Evolutionary conservation across 2,113 vertebrate species (phyloP).

Genomic region (Bothrops jararaca): DNA sequence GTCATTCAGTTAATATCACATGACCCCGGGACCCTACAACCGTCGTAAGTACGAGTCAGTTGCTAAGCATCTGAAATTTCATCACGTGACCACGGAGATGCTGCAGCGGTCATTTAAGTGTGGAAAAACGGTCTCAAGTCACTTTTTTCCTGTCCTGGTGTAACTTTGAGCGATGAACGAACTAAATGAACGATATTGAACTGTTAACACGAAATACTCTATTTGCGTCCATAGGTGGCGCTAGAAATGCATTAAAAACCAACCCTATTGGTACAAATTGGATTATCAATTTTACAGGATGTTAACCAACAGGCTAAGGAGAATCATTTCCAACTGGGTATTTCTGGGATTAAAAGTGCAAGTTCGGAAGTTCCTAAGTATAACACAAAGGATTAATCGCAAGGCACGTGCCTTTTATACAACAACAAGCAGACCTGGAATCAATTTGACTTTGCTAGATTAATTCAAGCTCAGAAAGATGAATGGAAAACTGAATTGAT

Average conservation of each 20-base stretch:
- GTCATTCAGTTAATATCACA: too few relatives aligned
- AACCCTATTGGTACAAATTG: background rate
- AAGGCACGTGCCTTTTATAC: background rate
- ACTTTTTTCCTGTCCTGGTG: too few relatives aligned
- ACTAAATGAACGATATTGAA: background rate
- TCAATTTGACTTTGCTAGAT: background rate
- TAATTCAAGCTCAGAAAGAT: background rate
- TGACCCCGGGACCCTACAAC: too few relatives aligned
- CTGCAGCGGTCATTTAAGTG: too few relatives aligned
- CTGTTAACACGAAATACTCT: background rate
- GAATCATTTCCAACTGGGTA: background rate
- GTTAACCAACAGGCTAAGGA: background rate
- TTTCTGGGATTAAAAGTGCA: background rate
- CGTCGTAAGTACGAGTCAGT: too few relatives aligned
- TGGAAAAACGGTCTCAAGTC: too few relatives aligned
- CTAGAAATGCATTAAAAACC: conserved; percentile 14
- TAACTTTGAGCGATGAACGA: too few relatives aligned
- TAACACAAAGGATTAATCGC: background rate
- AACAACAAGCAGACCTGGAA: background rate
- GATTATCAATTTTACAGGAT: background rate
- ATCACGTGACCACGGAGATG: too few relatives aligned
- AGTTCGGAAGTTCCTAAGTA: background rate
- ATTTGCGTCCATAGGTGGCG: conserved; percentile 54
- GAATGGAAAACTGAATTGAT: background rate
- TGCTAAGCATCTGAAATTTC: too few relatives aligned